Percentiles rank a stretch among this genome's conserved stretches.
Conservation (phyloP, 2,113 vertebrate species). For the Erinaceus europaeus region DNA sequence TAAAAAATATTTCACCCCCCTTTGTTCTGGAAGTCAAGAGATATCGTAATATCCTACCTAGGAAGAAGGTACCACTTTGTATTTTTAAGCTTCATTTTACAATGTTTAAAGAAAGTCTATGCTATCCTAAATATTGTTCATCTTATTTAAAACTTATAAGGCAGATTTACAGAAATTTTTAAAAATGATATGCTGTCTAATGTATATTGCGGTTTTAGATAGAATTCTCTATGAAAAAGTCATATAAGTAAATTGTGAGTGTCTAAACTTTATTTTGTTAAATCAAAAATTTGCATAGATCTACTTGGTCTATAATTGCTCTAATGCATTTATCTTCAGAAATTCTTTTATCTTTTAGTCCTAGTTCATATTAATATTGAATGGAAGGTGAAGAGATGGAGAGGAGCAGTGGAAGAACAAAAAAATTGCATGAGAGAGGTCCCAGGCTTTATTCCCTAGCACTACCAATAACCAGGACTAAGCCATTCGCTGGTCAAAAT, state of each 20-base stretch:
- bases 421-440: too few species aligned
- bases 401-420: too few species aligned
- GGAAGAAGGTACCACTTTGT: background rate
- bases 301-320: background rate
- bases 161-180: background rate
- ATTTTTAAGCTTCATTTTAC: background rate
- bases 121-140: background rate
- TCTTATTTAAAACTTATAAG: slow-evolving; percentile 22
- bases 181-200: too few species aligned
- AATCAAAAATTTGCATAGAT: background rate
- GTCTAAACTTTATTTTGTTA: slow-evolving; percentile 17
- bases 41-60: background rate
- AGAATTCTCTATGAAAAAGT: background rate
- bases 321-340: slow-evolving; percentile 27
- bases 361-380: slow-evolving; percentile 34
- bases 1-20: background rate
- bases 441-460: too few species aligned
- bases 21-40: slow-evolving; percentile 31
- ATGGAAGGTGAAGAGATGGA: background rate
- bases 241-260: background rate
- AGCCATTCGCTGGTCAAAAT: too few species aligned
- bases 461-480: too few species aligned
- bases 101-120: background rate
- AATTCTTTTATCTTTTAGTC: slow-evolving; percentile 15
- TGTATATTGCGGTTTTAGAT: too few species aligned